Evolutionary conservation across 2,888 invertebrate genomes (phyloP).

Genomic region (Spodoptera picta): DNA sequence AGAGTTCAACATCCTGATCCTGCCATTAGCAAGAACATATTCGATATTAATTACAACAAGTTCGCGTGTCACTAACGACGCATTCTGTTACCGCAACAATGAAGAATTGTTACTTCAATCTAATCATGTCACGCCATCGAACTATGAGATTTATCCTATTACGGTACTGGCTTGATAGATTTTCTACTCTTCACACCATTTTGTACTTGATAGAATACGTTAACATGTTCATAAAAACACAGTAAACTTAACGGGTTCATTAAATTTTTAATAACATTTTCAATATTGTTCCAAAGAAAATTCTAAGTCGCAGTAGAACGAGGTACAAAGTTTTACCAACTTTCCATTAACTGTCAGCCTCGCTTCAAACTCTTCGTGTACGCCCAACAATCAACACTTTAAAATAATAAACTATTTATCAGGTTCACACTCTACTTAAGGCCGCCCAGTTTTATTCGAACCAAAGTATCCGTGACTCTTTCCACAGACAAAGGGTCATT

Average conservation of each 20-base stretch:
- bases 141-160: constrained; percentile 74
- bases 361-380: constrained; percentile 46
- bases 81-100: constrained; percentile 70
- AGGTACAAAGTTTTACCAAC: constrained; percentile 49
- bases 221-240: constrained; percentile 23
- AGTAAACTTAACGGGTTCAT: constrained; percentile 19
- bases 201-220: constrained; percentile 33
- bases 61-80: constrained; percentile 72
- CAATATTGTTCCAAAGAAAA: constrained; percentile 42
- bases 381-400: constrained; percentile 60
- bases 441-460: constrained; percentile 54
- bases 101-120: constrained; percentile 65
- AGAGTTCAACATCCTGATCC: constrained; percentile 55
- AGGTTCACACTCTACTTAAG: constrained; percentile 60
- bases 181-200: constrained; percentile 47
- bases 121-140: constrained; percentile 71
- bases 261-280: constrained; percentile 34
- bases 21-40: constrained; percentile 47
- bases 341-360: constrained; percentile 50
- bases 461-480: constrained; percentile 52
- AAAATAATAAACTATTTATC: constrained; percentile 59
- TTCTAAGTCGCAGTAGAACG: constrained; percentile 29
- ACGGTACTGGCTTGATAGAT: constrained; percentile 69
- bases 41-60: constrained; percentile 61
- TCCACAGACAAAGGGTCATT: constrained; percentile 53